phyloP scores from a whole-genome alignment of 2,113 vertebrate species.

The Pseudorhombus dupliciocellatus region DNA sequence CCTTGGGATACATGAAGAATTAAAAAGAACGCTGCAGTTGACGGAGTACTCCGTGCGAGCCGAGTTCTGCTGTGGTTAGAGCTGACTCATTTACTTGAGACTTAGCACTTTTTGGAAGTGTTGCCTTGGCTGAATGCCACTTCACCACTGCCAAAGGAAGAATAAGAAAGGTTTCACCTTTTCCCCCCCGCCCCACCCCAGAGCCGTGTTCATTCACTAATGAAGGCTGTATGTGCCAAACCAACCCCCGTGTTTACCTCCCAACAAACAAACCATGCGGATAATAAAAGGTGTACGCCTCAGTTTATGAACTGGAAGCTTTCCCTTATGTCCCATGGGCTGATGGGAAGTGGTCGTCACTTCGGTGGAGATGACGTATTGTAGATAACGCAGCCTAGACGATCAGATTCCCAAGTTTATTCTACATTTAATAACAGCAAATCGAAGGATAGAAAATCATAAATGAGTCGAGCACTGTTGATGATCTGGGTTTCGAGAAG shows the following conservation, averaged over 20 bases:
- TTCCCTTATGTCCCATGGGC: background rate
- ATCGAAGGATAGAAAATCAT: slow-evolving; percentile 25
- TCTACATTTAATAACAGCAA: slow-evolving; percentile 8
- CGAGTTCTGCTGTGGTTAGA: slow-evolving; percentile 39
- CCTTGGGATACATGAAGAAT: slow-evolving; percentile 24
- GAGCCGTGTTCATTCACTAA: slow-evolving; percentile 29
- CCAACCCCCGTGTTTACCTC: slow-evolving; percentile 33
- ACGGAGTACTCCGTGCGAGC: slow-evolving; percentile 27
- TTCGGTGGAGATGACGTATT: background rate
- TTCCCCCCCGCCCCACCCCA: slow-evolving; percentile 12
- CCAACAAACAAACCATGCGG: background rate
- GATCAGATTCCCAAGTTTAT: slow-evolving; percentile 8
- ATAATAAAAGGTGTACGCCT: slow-evolving; percentile 1
- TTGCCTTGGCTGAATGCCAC: slow-evolving; percentile 67
- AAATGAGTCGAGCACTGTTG: slow-evolving; percentile 21
- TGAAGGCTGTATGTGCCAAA: slow-evolving; percentile 69
- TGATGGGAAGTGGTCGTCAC: background rate
- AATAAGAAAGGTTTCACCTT: slow-evolving; percentile 41
- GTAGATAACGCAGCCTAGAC: slow-evolving; percentile 1
- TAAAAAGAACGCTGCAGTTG: slow-evolving; percentile 12
- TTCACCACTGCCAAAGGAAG: slow-evolving; percentile 73
- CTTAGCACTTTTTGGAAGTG: slow-evolving; percentile 65
- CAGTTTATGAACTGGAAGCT: slow-evolving; percentile 9
- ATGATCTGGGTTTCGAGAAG: slow-evolving; percentile 12
- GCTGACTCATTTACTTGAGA: slow-evolving; percentile 55